Evolutionary conservation across 2,888 invertebrate genomes (phyloP).

Genomic region (Melieria crassipennis): DNA sequence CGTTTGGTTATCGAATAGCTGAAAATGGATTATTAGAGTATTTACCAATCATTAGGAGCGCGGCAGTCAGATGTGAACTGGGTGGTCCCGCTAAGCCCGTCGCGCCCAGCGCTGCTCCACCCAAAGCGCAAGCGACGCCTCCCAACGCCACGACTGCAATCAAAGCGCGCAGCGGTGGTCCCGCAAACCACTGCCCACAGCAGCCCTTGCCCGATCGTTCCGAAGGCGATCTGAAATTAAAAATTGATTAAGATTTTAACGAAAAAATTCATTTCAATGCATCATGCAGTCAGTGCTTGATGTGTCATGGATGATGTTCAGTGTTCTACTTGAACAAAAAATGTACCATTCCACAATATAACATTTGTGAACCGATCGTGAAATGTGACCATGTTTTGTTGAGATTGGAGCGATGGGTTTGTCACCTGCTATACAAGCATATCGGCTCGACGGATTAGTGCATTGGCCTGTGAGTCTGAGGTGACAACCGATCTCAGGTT

Average conservation of each 20-base stretch:
- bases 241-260: background rate
- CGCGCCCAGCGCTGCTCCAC: conserved; percentile 65
- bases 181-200: conserved; percentile 66
- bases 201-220: conserved; percentile 66
- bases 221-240: conserved; percentile 62
- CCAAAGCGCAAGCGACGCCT: conserved; percentile 65
- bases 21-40: conserved; percentile 19
- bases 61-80: conserved; percentile 65
- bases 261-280: background rate
- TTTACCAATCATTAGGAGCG: conserved; percentile 66
- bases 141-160: conserved; percentile 66
- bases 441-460: no score
- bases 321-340: background rate
- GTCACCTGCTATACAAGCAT: no score
- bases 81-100: conserved; percentile 65
- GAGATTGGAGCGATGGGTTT: no score
- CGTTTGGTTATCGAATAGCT: no score
- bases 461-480: no score
- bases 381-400: no score
- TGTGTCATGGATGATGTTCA: background rate
- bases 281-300: no score
- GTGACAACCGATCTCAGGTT: no score
- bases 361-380: no score
- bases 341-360: no score
- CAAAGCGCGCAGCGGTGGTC: conserved; percentile 64